phyloP scores from a whole-genome alignment of 2,888 invertebrate genomes.

The Meta bourneti region DNA sequence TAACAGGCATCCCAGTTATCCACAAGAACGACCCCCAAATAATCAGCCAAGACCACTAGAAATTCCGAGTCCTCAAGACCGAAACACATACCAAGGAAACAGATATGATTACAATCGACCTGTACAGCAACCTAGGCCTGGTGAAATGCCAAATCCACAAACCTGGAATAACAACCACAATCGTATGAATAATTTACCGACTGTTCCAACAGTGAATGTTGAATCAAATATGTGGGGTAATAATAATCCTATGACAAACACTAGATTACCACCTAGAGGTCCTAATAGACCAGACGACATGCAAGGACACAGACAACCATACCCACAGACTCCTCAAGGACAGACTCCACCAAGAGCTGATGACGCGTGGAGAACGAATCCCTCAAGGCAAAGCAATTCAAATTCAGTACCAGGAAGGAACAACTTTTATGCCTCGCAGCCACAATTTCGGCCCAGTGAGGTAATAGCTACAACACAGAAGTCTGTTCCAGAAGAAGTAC shows the following conservation, averaged over 20 bases:
- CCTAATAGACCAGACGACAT: conserved; percentile 42
- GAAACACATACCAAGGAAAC: conserved; percentile 38
- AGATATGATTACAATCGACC: conserved; percentile 64
- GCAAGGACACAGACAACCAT: conserved; percentile 34
- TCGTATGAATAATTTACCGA: conserved; percentile 10
- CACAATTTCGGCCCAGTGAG: conserved; percentile 66
- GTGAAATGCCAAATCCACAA: conserved; percentile 48
- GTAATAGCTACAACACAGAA: conserved; percentile 72
- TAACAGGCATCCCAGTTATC: conserved; percentile 42
- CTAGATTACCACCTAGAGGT: conserved; percentile 28
- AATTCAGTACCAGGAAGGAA: conserved; percentile 67
- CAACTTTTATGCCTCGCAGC: conserved; percentile 68
- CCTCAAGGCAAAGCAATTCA: conserved; percentile 22
- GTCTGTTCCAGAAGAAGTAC: conserved; percentile 78
- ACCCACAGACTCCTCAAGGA: conserved; percentile 38
- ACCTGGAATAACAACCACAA: conserved; percentile 56
- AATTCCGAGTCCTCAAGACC: conserved; percentile 52
- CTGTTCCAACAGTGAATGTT: conserved; percentile 22
- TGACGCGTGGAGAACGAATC: conserved; percentile 51
- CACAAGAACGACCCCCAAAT: conserved; percentile 10
- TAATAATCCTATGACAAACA: conserved; percentile 36
- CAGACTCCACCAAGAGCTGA: conserved; percentile 47
- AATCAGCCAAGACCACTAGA: conserved; percentile 69
- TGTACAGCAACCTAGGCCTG: conserved; percentile 41
- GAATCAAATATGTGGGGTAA: conserved; percentile 30